Evolutionary conservation across 1,140 invertebrate species (phyloP), one percentile per base, ranked within the genome.

Genomic region (Mycetomoellerius zeteki): DNA sequence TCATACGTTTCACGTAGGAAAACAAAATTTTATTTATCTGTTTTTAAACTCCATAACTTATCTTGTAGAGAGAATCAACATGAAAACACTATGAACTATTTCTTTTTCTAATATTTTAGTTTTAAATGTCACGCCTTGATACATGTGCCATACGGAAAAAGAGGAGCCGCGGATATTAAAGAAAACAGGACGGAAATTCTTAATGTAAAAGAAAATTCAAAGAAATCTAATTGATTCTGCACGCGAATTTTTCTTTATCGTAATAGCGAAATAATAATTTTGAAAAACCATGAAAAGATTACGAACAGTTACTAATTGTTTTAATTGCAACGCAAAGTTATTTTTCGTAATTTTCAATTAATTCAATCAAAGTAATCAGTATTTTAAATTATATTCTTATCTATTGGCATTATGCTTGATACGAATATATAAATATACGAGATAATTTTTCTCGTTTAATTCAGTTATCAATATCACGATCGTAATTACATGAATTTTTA

Each of bases 1-100:
- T 65, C 73, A 87, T 78, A 87, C 60, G 71, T 86, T 75, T 90
- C 76, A 27, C 62, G n/a, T 10, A 65, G 52, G 14, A 33, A 50
- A 21, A n/a, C 14, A 64, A 19, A 30, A 67, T 21, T 67, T 80
- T 30, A 33, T 21, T 67, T 80, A 24, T 21, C 54, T 19, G 12
- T 65, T 78, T 12, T 67, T 24, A 21, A 67, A 50, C 21, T 84
- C 52, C 56, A 75, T 37, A 86, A 56, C 71, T 58, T 7, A 47
- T 56, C 19, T 67, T 37, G 1, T 33, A 50, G 5, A 43, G 69
- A 56, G 8, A 5, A 5, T 37, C 33, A 43, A 10, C n/a, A 43
- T 27, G 3, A 75, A 60, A 47, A 75, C 7, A 27, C 0, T 14
- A 14, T 21, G 1, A 80, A 52, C 8, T 37, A 65, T 37, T 72